A percentile compares a stretch with the other conserved stretches of the same genome.
Conservation (phyloP, 2,888 invertebrate species). For the Zonitis immaculata region DNA sequence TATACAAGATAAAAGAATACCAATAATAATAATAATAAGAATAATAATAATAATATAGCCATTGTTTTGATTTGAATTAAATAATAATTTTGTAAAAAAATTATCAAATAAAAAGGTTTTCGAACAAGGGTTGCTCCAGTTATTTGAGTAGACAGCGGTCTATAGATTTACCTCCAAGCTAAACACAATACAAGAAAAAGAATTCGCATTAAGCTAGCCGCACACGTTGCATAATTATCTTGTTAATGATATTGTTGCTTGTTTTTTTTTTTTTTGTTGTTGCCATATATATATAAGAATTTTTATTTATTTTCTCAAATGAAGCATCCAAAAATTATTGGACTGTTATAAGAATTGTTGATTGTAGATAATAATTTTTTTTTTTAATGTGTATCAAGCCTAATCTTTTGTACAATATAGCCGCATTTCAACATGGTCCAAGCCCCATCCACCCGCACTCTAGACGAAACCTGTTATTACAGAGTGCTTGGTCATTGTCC, state of each 20-base stretch:
- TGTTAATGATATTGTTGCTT: no score
- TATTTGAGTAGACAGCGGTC: background rate
- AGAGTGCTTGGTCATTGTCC: slow-evolving; percentile 41
- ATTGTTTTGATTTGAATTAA: no score
- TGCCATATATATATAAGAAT: no score
- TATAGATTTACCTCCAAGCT: background rate
- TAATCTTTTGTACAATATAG: slow-evolving; percentile 16
- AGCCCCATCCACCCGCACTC: slow-evolving; percentile 43
- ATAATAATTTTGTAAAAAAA: no score
- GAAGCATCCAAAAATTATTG: no score
- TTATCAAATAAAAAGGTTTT: background rate
- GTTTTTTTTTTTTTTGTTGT: no score
- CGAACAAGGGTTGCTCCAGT: background rate
- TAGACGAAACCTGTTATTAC: slow-evolving; percentile 46
- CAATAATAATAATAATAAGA: no score
- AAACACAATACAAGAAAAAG: background rate
- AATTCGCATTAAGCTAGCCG: background rate
- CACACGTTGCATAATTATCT: background rate
- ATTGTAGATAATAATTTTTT: background rate
- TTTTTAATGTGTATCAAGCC: slow-evolving; percentile 4
- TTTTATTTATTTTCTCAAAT: no score
- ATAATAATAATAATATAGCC: no score
- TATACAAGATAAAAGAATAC: no score
- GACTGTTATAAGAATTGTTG: background rate
- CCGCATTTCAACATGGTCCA: slow-evolving; percentile 22